Evolutionary conservation across 2,797 vertebrate species (phyloP), one percentile per base, ranked within the genome.

Genomic region (Aldrovandia affinis): DNA sequence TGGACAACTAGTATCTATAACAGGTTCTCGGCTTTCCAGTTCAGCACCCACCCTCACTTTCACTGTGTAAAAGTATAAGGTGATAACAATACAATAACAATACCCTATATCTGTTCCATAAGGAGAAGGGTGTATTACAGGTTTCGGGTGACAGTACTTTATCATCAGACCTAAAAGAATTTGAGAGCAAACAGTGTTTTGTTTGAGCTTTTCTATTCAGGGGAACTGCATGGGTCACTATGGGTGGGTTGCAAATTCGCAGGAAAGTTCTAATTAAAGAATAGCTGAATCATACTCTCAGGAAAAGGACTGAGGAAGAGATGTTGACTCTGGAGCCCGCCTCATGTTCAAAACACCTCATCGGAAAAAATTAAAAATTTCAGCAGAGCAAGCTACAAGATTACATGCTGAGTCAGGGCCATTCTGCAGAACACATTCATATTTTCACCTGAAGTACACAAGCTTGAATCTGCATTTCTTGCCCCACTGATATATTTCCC

Each of bases 11-110:
- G 33, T 57, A 2, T 47, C 33, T 75, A 75, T 83, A 28, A 55
- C 28, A 73, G 81, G 54, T 75, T 82, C 28, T 81, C 50, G 55
- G 54, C 28, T 81, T 81, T 81, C 81, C 44, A 54, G 81, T 22
- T 70, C 18, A 73, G 33, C 9, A 9, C 33, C 30, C 1, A 44
- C 59, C 15, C 70, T 75, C 39, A n/a, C 70, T 39, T 44, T 44
- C 39, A 14, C 36, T 25, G 39, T 44, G 36, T 10, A n/a, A n/a
- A n/a, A n/a, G n/a, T n/a, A n/a, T n/a, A n/a, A n/a, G n/a, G 20
- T 75, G 70, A 30, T 25, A 3, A 6, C 44, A 22, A 44, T 36
- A 20, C 44, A 7, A 22, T 75, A 44, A 25, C 70, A 75, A 9
- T 25, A n/a, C 1, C 36, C n/a, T 44, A 30, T 3, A 1, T 20